These are phyloP conservation scores for Microtus montanus DNA, from an alignment of 2,113 vertebrate genomes.

Conservation along the genomic window DNA sequence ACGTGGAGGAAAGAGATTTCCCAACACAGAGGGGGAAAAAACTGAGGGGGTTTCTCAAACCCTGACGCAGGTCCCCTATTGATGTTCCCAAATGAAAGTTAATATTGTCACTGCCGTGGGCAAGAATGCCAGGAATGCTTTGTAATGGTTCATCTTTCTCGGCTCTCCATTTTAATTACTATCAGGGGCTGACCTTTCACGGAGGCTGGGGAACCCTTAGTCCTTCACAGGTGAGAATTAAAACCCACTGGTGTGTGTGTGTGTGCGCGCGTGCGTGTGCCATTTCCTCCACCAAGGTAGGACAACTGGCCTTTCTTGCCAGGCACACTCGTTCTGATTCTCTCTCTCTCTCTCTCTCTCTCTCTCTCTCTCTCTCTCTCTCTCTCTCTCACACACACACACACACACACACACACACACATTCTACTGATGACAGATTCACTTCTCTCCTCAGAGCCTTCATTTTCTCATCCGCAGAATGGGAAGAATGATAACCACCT, in stretches of 20 bases:
- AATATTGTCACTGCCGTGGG: conserved; percentile 57
- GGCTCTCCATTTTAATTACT: conserved; percentile 63
- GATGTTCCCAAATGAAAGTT: conserved; percentile 55
- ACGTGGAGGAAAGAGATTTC: not conserved
- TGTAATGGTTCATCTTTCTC: conserved; percentile 62
- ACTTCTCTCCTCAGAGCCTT: not conserved
- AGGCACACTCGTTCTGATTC: not conserved
- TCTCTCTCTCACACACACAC: too few species aligned
- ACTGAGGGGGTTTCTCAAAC: conserved; percentile 7
- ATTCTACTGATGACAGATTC: not conserved
- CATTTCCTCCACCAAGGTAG: not conserved
- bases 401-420: too few species aligned
- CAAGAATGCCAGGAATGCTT: conserved; percentile 74
- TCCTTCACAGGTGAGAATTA: not conserved
- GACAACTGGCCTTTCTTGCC: not conserved
- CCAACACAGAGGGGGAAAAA: not conserved
- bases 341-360: not conserved
- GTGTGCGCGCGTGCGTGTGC: not conserved
- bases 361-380: not conserved
- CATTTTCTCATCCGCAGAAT: not conserved
- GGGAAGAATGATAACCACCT: not conserved
- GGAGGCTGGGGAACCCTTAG: not conserved
- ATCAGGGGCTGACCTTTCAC: conserved; percentile 62
- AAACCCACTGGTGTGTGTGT: not conserved
- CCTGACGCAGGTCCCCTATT: not conserved